Conservation (phyloP, 2,797 vertebrate species). For the Morelia viridis region DNA sequence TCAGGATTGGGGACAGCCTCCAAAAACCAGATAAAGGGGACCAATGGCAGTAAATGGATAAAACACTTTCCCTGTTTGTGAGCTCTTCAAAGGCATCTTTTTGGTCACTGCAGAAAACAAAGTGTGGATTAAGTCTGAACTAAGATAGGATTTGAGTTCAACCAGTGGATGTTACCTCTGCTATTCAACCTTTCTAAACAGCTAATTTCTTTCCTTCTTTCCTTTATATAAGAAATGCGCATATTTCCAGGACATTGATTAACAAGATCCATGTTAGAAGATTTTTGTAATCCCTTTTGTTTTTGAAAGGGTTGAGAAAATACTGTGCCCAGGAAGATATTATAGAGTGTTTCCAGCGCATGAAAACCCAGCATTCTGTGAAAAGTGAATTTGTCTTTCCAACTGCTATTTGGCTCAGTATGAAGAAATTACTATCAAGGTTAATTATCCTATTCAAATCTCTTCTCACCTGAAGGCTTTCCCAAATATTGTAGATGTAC, state of each 20-base stretch:
- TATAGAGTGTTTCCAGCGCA: slow-evolving; percentile 54
- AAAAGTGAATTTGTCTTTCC: slow-evolving; percentile 66
- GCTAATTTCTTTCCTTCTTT: slow-evolving; percentile 6
- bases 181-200: background rate
- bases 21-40: background rate
- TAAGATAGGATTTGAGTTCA: background rate
- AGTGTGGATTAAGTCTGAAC: background rate
- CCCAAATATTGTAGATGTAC: slow-evolving; percentile 63
- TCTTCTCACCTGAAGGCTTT: slow-evolving; percentile 66
- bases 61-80: background rate
- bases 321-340: slow-evolving; percentile 47
- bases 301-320: slow-evolving; percentile 28
- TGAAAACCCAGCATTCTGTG: slow-evolving; percentile 59
- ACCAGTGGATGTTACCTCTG: background rate
- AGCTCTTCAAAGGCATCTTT: background rate
- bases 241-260: slow-evolving; percentile 44
- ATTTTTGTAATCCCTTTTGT: slow-evolving; percentile 31
- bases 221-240: slow-evolving; percentile 25
- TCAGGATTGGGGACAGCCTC: background rate
- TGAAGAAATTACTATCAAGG: slow-evolving; percentile 65
- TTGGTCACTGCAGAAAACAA: background rate
- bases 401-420: slow-evolving; percentile 53
- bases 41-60: background rate
- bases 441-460: slow-evolving; percentile 68
- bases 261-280: slow-evolving; percentile 46